phyloP scores from a whole-genome alignment of 2,888 invertebrate genomes.

The Pristionchus exspectatus region DNA sequence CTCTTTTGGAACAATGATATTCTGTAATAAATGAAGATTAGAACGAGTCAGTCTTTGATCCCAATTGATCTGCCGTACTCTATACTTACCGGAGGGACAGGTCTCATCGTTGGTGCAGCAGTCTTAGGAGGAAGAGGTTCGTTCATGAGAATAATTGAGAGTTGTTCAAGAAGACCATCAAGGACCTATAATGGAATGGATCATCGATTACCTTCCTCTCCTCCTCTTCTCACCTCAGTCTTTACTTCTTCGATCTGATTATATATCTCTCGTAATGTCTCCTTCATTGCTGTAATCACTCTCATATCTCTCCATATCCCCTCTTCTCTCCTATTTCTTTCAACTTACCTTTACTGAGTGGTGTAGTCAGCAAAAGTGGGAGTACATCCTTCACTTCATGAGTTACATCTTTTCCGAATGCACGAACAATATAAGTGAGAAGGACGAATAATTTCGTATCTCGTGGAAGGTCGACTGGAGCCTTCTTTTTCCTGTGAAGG shows the following conservation, averaged over 20 bases:
- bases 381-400: conserved; percentile 87
- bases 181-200: not conserved
- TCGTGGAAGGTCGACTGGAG: conserved; percentile 80
- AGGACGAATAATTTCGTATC: conserved; percentile 92
- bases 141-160: conserved; percentile 87
- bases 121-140: conserved; percentile 82
- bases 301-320: not conserved
- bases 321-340: not conserved
- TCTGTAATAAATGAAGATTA: conserved; percentile 7
- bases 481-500: conserved; percentile 78
- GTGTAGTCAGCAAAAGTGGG: conserved; percentile 93
- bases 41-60: not conserved
- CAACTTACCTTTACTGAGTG: conserved; percentile 82
- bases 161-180: conserved; percentile 43
- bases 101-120: conserved; percentile 63
- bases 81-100: not conserved
- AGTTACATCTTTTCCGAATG: conserved; percentile 85
- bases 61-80: not conserved
- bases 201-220: no score
- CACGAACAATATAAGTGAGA: conserved; percentile 91
- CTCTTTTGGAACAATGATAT: conserved; percentile 78
- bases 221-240: conserved; percentile 13
- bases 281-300: conserved; percentile 3
- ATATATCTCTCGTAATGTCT: conserved; percentile 42
- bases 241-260: not conserved